Percentiles rank a stretch among this genome's conserved stretches.
phyloP scores from a whole-genome alignment of 1,140 invertebrate genomes.

The Diprion similis region DNA sequence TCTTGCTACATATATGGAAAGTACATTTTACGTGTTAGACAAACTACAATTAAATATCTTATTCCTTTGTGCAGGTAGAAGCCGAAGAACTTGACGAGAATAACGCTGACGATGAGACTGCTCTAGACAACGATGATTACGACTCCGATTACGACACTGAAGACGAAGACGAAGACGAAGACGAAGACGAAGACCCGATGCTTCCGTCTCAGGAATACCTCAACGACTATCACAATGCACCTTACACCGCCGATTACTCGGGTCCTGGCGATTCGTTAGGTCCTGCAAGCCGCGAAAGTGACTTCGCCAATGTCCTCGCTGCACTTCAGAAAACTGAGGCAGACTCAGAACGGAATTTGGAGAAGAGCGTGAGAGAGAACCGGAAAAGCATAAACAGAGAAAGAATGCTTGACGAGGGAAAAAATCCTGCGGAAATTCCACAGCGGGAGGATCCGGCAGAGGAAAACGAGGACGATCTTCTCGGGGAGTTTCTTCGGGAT shows the following conservation, averaged over 20 bases:
- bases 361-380: conserved; percentile 30
- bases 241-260: conserved; percentile 9
- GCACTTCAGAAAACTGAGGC: conserved; percentile 30
- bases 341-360: conserved; percentile 31
- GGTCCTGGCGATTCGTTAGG: conserved; percentile 13
- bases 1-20: too few species aligned
- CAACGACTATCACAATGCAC: conserved; percentile 23
- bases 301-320: conserved; percentile 33
- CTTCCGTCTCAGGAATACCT: conserved; percentile 28
- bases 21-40: too few species aligned
- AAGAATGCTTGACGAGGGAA: conserved; percentile 24
- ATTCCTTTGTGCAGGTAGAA: conserved; percentile 39
- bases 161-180: conserved; percentile 48
- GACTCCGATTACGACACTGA: conserved; percentile 30
- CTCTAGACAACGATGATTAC: conserved; percentile 33
- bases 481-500: background rate
- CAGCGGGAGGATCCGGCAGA: background rate
- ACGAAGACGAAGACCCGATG: conserved; percentile 26
- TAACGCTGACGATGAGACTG: conserved; percentile 35
- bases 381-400: conserved; percentile 29
- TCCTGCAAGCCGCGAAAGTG: conserved; percentile 24
- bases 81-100: conserved; percentile 33
- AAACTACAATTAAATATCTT: too few species aligned
- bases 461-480: conserved; percentile 6
- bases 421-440: background rate